A percentile compares a stretch with the other conserved stretches of the same genome.
Evolutionary conservation across 2,113 vertebrate species (phyloP).

Genomic region (Semnornis frantzii): DNA sequence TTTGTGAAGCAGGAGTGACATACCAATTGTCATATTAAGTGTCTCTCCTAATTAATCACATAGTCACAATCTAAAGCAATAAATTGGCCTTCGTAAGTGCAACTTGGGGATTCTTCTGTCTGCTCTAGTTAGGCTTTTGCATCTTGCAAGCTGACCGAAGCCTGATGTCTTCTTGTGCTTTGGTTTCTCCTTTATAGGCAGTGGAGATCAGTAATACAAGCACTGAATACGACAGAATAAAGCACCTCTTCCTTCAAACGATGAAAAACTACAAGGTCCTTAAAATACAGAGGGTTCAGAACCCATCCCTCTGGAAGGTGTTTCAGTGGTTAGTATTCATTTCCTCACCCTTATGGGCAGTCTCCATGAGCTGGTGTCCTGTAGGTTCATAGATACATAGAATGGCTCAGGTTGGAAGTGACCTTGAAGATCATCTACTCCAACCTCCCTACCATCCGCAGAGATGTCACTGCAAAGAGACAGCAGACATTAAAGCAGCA

Average conservation of each 20-base stretch:
- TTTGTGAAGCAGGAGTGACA: not conserved
- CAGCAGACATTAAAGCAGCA: not conserved
- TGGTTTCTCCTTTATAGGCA: conserved; percentile 68
- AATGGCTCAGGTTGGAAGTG: too few species aligned
- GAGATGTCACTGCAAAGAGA: not conserved
- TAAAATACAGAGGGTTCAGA: conserved; percentile 85
- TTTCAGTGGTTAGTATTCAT: conserved; percentile 85
- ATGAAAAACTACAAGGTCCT: conserved; percentile 76
- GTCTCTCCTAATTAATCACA: not conserved
- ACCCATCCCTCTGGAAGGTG: conserved; percentile 80
- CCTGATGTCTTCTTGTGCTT: not conserved
- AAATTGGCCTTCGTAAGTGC: not conserved
- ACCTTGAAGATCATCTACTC: too few species aligned
- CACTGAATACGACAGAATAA: conserved; percentile 69
- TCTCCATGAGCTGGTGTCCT: not conserved
- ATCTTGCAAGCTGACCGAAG: not conserved
- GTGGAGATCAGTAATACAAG: conserved; percentile 54
- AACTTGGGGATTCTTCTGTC: not conserved
- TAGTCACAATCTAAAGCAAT: not conserved
- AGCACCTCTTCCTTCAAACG: conserved; percentile 76
- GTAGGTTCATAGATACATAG: not conserved
- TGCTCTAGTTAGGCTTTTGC: not conserved
- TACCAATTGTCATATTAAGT: not conserved
- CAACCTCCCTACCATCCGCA: too few species aligned
- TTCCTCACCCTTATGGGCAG: not conserved